Evolutionary conservation across 2,113 vertebrate species (phyloP), one percentile per base, ranked within the genome.

Genomic region (Calyptomena viridis): DNA sequence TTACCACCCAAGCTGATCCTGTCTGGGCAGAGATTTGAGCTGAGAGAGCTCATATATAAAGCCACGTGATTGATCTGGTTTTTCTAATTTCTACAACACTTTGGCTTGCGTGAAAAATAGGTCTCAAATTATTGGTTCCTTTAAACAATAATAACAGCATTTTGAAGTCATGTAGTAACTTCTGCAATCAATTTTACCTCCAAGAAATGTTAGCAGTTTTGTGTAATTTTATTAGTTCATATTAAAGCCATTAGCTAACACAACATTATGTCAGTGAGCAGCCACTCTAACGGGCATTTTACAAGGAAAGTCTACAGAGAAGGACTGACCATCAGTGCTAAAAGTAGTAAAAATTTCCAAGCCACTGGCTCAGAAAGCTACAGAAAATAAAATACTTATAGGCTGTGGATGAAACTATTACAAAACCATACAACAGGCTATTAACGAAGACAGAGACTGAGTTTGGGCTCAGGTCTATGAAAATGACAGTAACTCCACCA

Each of bases 1-100:
- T 69, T 49, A 89, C 96, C 95, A 96, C 93, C 97, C 95, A 96
- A 78, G 96, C 3, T 68, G 90, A 90, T 96, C 92, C 74, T 86
- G 81, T 35, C 42, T 91, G 56, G 73, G 81, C 75, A 90, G 49
- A 91, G 72, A 49, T 49, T 66, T 81, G 37, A 94, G 55, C 83
- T 91, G 76, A 81, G 90, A 9, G 46, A 35, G 71, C 60, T 94
- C 86, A 76, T 67, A 50, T 68, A 33, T 72, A 88, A 91, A 90
- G 76, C 39, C 56, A 60, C 14, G 63, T 52, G 69, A 95, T 52
- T 88, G 79, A 89, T 92, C 94, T 88, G 63, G 8, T 47, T 59
- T 86, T 86, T 69, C 72, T 89, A 66, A 88, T 94, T 96, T 87
- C 85, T 75, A 16, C 3, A 5, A 67, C 42, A 20, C 64, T 73